Evolutionary conservation across 1,140 invertebrate genomes (phyloP), one percentile per base, ranked within the genome.

Genomic region (Pseudomyrmex dendroicus): DNA sequence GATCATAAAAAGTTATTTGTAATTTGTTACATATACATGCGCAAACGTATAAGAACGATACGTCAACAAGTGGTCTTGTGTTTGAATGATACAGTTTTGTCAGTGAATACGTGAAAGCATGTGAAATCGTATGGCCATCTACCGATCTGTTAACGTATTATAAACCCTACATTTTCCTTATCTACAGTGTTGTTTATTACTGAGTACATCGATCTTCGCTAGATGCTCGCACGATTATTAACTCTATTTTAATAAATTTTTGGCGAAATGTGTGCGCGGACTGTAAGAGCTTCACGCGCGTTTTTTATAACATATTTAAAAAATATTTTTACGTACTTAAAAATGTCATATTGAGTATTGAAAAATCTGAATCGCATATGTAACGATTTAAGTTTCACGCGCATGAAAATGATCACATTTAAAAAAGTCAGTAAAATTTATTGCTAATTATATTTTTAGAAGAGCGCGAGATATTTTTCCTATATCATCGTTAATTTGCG

Each of bases 191-290:
- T 56, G 13, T 48, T 56, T 56, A 22, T 77, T 12, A 13, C 22
- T 63, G 9, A 17, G 15, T 48, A 48, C 15, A n/a, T 50, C n/a
- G 13, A 4, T 50, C n/a, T 56, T 44, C 73, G 50, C 62, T 56
- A 77, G 50, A 67, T 67, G 48, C 9, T 22, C 48, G 22, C 15
- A 46, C 17, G n/a, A 77, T 66, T 76, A 44, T 44, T 2, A 66
- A 66, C n/a, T 12, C 1, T n/a, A 20, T 48, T 62, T 15, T 2
- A 44, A 46, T 10, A 15, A 8, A 35, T 35, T 35, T 35, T 35
- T 35, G 5, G 35, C 35, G 5, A 35, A 35, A 35, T 35, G 35
- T 35, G 0, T 7, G 35, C 35, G 35, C 35, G 35, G 5, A 35
- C 35, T 7, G 3, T 25, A 35, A 35, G 5, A 35, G 35, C 5